phyloP scores from a whole-genome alignment of 2,888 invertebrate genomes.

The Polymixis lichenea region DNA sequence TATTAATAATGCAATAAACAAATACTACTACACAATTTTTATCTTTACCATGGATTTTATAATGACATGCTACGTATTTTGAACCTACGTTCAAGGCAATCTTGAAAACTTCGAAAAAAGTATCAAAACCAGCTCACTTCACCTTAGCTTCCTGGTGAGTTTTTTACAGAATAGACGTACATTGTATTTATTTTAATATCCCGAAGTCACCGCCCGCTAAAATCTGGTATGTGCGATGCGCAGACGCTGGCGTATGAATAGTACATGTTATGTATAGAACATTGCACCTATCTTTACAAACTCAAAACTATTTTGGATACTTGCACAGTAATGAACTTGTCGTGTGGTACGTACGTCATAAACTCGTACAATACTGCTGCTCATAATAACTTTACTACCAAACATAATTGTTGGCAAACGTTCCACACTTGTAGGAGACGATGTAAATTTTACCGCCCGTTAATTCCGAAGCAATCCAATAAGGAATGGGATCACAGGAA shows the following conservation, averaged over 20 bases:
- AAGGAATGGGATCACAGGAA: slow-evolving; percentile 23
- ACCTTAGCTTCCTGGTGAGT: background rate
- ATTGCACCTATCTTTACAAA: slow-evolving; percentile 4
- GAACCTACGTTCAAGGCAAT: background rate
- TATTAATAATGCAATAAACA: background rate
- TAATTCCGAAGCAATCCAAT: slow-evolving; percentile 42
- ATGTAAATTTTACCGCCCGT: slow-evolving; percentile 49
- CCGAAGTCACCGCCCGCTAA: background rate
- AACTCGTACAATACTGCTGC: slow-evolving; percentile 34
- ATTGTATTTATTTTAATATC: background rate
- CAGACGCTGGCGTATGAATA: background rate
- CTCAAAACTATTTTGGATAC: slow-evolving; percentile 49
- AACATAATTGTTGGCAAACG: slow-evolving; percentile 61
- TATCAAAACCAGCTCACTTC: background rate
- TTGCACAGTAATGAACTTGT: slow-evolving; percentile 57
- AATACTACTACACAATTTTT: background rate
- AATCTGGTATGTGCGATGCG: slow-evolving; percentile 9
- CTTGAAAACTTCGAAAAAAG: background rate
- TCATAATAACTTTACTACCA: slow-evolving; percentile 58
- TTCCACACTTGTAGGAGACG: slow-evolving; percentile 25
- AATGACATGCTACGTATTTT: background rate
- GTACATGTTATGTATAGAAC: background rate
- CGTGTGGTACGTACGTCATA: slow-evolving; percentile 26
- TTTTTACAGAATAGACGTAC: background rate
- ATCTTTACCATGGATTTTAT: background rate